Conservation (phyloP, 2,888 invertebrate genomes). For the Spialia ferax region DNA sequence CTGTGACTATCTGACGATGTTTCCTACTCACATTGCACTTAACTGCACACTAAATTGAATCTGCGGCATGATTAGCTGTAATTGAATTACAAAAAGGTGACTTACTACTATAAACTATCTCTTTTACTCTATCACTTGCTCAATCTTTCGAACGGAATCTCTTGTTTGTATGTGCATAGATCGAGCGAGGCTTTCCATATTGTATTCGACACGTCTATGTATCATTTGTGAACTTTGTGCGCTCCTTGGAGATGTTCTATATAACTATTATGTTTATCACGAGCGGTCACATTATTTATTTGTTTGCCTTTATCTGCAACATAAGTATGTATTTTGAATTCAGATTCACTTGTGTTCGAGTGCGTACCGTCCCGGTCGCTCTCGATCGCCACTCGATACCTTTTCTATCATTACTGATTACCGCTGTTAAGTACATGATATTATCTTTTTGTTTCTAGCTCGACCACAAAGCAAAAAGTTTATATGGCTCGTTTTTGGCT, state of each 20-base stretch:
- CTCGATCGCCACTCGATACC: conserved; percentile 44
- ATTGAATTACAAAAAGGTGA: conserved; percentile 83
- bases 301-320: conserved; percentile 66
- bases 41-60: conserved; percentile 59
- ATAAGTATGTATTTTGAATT: conserved; percentile 44
- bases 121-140: conserved; percentile 69
- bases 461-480: conserved; percentile 84
- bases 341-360: conserved; percentile 39
- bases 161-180: conserved; percentile 72
- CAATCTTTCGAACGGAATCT: conserved; percentile 62
- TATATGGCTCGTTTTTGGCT: conserved; percentile 85
- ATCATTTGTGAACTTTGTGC: conserved; percentile 56
- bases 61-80: conserved; percentile 72
- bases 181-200: conserved; percentile 75
- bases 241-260: conserved; percentile 55
- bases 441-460: conserved; percentile 80
- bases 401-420: conserved; percentile 50
- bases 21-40: conserved; percentile 59
- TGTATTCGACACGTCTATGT: conserved; percentile 65
- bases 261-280: conserved; percentile 55
- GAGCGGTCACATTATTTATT: conserved; percentile 70
- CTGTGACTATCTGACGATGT: conserved; percentile 77
- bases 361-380: conserved; percentile 43
- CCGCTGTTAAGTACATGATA: conserved; percentile 72
- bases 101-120: conserved; percentile 91